Conservation (phyloP, 1,140 invertebrate species). For the Monochamus saltuarius region DNA sequence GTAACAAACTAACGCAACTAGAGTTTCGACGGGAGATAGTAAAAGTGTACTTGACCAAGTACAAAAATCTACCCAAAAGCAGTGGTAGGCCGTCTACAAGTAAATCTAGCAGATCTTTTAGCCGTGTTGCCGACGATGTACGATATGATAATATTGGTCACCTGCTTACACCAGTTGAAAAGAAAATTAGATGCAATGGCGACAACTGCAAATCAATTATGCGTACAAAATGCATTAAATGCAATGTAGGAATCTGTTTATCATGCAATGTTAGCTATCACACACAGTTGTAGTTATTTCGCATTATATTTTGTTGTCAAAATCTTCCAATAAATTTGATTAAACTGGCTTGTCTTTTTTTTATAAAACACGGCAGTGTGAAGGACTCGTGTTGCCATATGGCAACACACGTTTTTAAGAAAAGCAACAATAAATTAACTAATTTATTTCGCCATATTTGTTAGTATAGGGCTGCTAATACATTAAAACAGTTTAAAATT, state of each 20-base stretch:
- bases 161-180: conserved; percentile 21
- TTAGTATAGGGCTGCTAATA: no score
- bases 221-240: conserved; percentile 23
- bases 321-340: no score
- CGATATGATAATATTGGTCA: conserved; percentile 25
- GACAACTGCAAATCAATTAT: conserved; percentile 21
- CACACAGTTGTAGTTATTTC: not conserved
- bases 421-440: no score
- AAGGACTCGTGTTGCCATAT: not conserved
- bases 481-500: no score
- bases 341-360: no score
- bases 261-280: conserved; percentile 24
- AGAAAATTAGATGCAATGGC: conserved; percentile 16
- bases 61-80: not conserved
- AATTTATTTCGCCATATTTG: no score
- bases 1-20: conserved; percentile 28
- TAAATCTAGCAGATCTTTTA: not conserved
- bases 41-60: conserved; percentile 24
- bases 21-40: conserved; percentile 37
- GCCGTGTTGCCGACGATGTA: conserved; percentile 20
- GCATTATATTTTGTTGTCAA: no score
- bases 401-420: not conserved
- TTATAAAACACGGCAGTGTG: not conserved
- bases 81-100: conserved; percentile 4
- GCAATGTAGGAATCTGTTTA: conserved; percentile 22